Evolutionary conservation across 2,888 invertebrate species (phyloP).

Genomic region (Clitarchus hookeri): DNA sequence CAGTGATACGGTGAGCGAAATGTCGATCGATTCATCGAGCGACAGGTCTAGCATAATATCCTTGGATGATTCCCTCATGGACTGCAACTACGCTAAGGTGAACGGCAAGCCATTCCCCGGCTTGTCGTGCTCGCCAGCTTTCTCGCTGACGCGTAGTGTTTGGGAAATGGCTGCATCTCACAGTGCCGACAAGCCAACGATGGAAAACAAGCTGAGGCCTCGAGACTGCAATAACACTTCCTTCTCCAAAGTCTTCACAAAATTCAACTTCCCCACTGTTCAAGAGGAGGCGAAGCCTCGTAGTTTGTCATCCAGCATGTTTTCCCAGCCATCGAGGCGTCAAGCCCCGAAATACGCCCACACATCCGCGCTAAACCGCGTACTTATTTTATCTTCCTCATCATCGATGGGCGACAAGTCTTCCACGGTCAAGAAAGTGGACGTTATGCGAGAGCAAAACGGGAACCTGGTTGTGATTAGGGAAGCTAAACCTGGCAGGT

Average conservation of each 20-base stretch:
- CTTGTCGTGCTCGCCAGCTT: constrained; percentile 19
- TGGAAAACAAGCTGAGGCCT: neutral
- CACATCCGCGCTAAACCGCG: constrained; percentile 31
- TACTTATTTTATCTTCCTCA: constrained; percentile 8
- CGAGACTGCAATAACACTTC: constrained; percentile 19
- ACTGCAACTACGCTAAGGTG: constrained; percentile 46
- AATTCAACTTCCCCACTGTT: neutral
- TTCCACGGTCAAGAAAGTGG: constrained; percentile 46
- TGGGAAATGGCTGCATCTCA: constrained; percentile 31
- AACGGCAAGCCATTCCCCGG: constrained; percentile 27
- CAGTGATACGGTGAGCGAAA: constrained; percentile 58
- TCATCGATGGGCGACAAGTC: neutral
- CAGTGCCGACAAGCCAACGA: neutral
- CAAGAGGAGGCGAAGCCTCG: neutral
- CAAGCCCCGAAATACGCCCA: constrained; percentile 34
- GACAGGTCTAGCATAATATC: constrained; percentile 59
- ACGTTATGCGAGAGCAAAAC: constrained; percentile 54
- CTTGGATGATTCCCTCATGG: constrained; percentile 56
- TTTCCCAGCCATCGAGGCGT: neutral
- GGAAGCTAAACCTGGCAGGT: constrained; percentile 54
- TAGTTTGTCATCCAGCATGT: constrained; percentile 11
- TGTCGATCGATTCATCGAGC: constrained; percentile 59
- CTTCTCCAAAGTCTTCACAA: constrained; percentile 21
- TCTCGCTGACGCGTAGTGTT: constrained; percentile 21
- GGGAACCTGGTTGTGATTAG: constrained; percentile 57